A percentile compares a stretch with the other conserved stretches of the same genome.
phyloP scores from a whole-genome alignment of 2,888 invertebrate genomes.

The Phoronis australis region DNA sequence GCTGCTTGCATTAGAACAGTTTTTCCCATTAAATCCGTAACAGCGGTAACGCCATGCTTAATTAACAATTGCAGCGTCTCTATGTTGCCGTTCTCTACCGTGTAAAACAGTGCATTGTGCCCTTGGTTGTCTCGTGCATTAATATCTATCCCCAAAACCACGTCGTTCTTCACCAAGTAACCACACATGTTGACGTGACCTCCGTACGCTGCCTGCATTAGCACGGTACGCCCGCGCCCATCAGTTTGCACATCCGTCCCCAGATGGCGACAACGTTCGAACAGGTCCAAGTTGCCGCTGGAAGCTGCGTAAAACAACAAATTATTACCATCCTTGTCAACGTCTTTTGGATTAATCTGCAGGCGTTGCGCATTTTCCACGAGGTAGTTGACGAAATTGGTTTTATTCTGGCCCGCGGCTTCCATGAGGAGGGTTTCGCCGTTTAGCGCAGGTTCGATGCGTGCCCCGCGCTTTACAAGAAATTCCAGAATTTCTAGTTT shows the following conservation, averaged over 20 bases:
- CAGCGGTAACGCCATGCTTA: neutral
- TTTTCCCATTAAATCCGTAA: neutral
- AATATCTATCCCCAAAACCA: slow-evolving; percentile 3
- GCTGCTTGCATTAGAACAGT: slow-evolving; percentile 6
- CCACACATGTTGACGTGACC: slow-evolving; percentile 1
- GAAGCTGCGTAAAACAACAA: too few species aligned
- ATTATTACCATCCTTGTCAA: too few species aligned
- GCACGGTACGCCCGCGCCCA: slow-evolving; percentile 14
- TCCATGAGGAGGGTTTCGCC: slow-evolving; percentile 6
- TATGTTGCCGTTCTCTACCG: slow-evolving; percentile 1
- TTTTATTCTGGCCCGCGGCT: slow-evolving; percentile 12
- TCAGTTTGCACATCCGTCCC: too few species aligned
- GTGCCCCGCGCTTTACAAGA: slow-evolving; percentile 12
- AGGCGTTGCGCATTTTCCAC: too few species aligned
- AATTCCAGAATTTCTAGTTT: slow-evolving; percentile 15
- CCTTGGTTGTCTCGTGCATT: slow-evolving; percentile 4
- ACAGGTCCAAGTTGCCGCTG: too few species aligned
- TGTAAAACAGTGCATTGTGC: slow-evolving; percentile 8
- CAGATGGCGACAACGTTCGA: too few species aligned
- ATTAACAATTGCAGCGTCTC: slow-evolving; percentile 2
- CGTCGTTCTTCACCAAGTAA: slow-evolving; percentile 5
- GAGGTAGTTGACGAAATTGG: too few species aligned
- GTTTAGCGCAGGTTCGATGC: slow-evolving; percentile 13
- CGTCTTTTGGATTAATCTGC: too few species aligned
- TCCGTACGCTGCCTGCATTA: slow-evolving; percentile 21